Base-by-base conservation (phyloP, 2,888 invertebrate genomes). In the Norana najaformis region DNA sequence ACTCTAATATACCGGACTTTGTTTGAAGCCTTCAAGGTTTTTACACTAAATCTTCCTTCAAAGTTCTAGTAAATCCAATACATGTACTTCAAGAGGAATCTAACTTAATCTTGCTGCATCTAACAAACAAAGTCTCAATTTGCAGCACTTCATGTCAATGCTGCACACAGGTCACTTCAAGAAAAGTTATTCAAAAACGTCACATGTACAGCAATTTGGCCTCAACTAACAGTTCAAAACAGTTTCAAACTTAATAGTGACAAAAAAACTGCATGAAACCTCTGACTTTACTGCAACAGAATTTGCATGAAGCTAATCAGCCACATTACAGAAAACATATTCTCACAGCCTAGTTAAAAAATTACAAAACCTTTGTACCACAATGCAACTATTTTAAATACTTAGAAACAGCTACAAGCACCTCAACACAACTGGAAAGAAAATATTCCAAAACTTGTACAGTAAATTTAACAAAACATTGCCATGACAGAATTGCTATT, bases 111-210 rank as follows among this genome's bases (percentile, higher is more conserved):
- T 30, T 38, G 23, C 30, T 2, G 36, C 11, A 36, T 38, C 23
- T 35, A 88, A 88, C 35, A 69, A 88, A 88, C 35, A 69, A 36
- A 35, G n/a, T 69, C 69, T 69, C 69, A n/a, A 69, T 69, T 69
- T 69, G 2, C 30, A 69, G 69, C 69, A 69, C 30, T 69, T 69
- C 47, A 69, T n/a, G n/a, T 69, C 69, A 69, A 69, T 69, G 69
- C 69, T 13, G 13, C 69, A 69, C n/a, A 69, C 30, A 69, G 11
- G n/a, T 69, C 69, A 69, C 69, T 69, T 69, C 69, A 11, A 69
- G 8, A 69, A 69, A n/a, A n/a, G 6, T 69, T 69, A 69, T 2
- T n/a, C 30, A 69, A n/a, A 47, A 47, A 23, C 1, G 23, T 0
- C 6, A 11, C 0, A 6, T n/a, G 69, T n/a, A n/a, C 69, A 69